Conservation (phyloP, 2,888 invertebrate genomes). For the Arge pagana region DNA sequence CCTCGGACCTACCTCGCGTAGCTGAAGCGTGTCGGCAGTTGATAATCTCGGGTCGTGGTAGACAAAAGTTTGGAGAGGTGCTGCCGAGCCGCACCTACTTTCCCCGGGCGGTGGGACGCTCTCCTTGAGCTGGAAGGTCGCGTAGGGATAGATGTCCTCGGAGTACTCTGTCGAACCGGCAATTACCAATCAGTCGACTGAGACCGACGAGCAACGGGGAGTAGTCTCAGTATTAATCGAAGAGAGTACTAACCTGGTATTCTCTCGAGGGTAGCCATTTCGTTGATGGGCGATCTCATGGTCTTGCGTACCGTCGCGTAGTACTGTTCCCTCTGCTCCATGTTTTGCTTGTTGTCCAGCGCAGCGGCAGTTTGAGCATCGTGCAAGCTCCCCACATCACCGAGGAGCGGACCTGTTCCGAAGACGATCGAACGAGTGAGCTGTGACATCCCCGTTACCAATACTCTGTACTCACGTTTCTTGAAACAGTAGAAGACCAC, state of each 20-base stretch:
- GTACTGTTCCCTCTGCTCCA: conserved; percentile 56
- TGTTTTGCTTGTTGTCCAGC: conserved; percentile 57
- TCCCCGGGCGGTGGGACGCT: conserved; percentile 86
- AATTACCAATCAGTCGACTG: conserved; percentile 38
- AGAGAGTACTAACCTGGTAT: conserved; percentile 51
- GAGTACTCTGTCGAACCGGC: conserved; percentile 89
- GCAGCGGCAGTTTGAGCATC: conserved; percentile 56
- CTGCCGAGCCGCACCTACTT: conserved; percentile 77
- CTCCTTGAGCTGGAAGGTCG: conserved; percentile 79
- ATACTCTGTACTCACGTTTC: conserved; percentile 50
- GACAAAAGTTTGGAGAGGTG: conserved; percentile 69
- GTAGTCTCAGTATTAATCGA: background rate
- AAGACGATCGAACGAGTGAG: conserved; percentile 47
- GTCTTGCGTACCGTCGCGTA: conserved; percentile 56
- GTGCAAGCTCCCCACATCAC: conserved; percentile 54
- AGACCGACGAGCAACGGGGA: conserved; percentile 10
- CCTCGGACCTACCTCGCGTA: conserved; percentile 66
- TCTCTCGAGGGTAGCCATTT: conserved; percentile 57
- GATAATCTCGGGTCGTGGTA: conserved; percentile 85
- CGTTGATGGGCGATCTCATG: conserved; percentile 58
- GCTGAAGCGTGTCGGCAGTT: conserved; percentile 76
- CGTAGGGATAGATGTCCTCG: conserved; percentile 92
- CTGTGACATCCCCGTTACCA: background rate
- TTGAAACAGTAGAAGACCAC: conserved; percentile 56
- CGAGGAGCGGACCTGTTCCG: conserved; percentile 67